Evolutionary conservation across 2,113 vertebrate genomes (phyloP), one percentile per base, ranked within the genome.

Genomic region (Echinops telfairi): DNA sequence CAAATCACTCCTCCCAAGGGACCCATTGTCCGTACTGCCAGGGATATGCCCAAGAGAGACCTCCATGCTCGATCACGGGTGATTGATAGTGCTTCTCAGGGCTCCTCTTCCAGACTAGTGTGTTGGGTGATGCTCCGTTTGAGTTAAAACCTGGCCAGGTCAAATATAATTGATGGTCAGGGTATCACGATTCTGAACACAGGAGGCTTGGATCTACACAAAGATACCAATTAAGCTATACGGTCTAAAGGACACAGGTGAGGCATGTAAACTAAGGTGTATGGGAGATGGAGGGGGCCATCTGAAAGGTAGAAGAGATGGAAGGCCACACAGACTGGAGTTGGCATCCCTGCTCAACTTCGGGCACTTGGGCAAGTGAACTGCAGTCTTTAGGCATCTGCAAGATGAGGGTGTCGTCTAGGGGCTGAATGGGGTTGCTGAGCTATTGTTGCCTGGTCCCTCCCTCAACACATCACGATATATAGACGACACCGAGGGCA

Each of bases 1-100:
- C 53, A 29, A 16, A 36, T 9, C 47, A 53, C 12, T 53, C 47
- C 47, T 53, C 47, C 47, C 10, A 53, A 53, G 47, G 47, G 47
- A 53, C 3, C 2, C 27, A 1, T 9, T 47, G 12, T 60, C 38
- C 38, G 38, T 4, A 25, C 23, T 68, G 33, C 43, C 43, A 66
- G 64, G 27, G 29, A 6, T 8, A 20, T 8, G 2, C 33, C 33
- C 64, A 12, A 0, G 0, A 20, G n/a, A 36, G 79, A 62, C 38
- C 27, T n/a, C 80, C 19, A 53, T 10, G 47, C 47, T 53, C 47
- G 47, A 53, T 53, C 47, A 14, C 10, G 47, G 47, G 47, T 10
- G 47, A 14, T 53, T 53, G 10, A 47, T 47, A 12, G 47, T 53
- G 47, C 47, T 53, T 53, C 47, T 12, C 9, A 14, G 47, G 12